These are phyloP conservation scores for Amniataba percoides DNA, from an alignment of 2,797 vertebrate species.

Conservation along the genomic window DNA sequence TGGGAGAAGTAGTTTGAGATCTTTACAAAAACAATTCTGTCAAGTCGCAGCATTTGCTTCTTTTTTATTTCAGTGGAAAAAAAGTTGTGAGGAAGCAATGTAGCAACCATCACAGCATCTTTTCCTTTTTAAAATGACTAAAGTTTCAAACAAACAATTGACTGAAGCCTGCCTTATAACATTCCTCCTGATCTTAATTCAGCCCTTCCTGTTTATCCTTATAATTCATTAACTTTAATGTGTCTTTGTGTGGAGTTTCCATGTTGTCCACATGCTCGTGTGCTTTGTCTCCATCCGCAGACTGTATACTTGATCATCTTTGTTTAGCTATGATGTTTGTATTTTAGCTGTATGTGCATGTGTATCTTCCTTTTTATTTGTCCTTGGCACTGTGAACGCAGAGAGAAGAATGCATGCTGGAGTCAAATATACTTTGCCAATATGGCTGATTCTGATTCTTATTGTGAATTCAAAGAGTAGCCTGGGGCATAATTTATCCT, in stretches of 20 bases:
- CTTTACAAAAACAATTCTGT: neutral
- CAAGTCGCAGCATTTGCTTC: neutral
- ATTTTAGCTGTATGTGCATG: neutral
- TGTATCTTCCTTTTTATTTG: neutral
- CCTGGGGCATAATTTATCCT: neutral
- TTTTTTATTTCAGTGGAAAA: neutral
- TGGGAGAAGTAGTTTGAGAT: neutral
- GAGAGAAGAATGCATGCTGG: neutral
- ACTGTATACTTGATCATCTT: neutral
- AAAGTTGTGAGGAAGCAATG: neutral
- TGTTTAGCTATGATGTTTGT: neutral
- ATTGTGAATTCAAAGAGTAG: neutral
- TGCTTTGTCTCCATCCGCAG: neutral
- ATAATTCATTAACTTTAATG: constrained; percentile 1
- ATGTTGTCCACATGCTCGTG: neutral
- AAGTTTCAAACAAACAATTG: neutral
- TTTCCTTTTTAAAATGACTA: neutral
- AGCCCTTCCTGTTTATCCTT: neutral
- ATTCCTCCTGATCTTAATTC: neutral
- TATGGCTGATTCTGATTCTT: neutral
- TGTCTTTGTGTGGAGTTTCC: neutral
- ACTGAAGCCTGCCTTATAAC: neutral
- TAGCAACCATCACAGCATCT: neutral
- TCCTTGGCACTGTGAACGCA: neutral
- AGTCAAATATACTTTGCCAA: neutral